Percentiles rank a stretch among this genome's conserved stretches.
phyloP scores from a whole-genome alignment of 2,797 vertebrate species.

The Sebastes umbrosus region DNA sequence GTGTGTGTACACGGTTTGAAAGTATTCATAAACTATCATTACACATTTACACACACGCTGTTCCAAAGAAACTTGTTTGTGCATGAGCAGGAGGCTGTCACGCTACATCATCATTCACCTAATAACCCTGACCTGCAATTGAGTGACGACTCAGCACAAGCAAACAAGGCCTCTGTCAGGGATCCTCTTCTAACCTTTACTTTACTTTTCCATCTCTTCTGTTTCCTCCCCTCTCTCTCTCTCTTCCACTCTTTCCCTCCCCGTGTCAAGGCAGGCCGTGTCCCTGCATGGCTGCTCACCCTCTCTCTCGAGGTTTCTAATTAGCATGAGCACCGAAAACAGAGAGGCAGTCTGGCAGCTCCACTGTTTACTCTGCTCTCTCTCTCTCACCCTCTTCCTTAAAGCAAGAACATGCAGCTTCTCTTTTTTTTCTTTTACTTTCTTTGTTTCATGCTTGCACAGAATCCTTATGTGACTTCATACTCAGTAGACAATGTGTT shows the following conservation, averaged over 20 bases:
- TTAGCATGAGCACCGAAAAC: constrained; percentile 46
- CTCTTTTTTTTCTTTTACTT: not conserved
- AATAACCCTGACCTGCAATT: constrained; percentile 63
- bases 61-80: constrained; percentile 55
- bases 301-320: constrained; percentile 41
- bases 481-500: not conserved
- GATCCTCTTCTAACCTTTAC: constrained; percentile 19
- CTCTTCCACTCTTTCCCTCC: not conserved
- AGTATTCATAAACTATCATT: not conserved
- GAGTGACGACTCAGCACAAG: constrained; percentile 42
- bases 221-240: not conserved
- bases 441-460: not conserved
- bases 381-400: not conserved
- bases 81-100: constrained; percentile 15
- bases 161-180: constrained; percentile 52
- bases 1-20: not conserved
- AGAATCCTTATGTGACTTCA: not conserved
- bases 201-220: not conserved
- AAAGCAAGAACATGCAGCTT: not conserved
- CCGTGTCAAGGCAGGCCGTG: constrained; percentile 19
- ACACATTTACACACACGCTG: not conserved
- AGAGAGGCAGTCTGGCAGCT: constrained; percentile 32
- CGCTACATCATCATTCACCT: constrained; percentile 43
- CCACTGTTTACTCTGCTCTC: constrained; percentile 32
- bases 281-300: constrained; percentile 10